phyloP scores from a whole-genome alignment of 37 sponge, comb jelly and placozoan species.

The Aphrocallistes beatrix region DNA sequence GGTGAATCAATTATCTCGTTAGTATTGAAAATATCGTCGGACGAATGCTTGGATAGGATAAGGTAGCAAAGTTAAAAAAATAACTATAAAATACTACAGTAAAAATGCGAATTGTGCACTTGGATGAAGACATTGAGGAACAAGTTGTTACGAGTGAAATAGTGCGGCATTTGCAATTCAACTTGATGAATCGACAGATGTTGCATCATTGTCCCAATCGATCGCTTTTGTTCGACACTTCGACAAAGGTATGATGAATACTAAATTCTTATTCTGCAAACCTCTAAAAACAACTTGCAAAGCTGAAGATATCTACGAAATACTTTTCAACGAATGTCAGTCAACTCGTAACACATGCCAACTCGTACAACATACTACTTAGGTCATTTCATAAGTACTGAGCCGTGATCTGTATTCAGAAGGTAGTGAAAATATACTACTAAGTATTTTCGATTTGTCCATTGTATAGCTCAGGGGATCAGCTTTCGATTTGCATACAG shows the following conservation, averaged over 20 bases:
- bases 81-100: background rate
- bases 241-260: background rate
- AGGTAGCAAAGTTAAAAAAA: background rate
- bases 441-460: too few species aligned
- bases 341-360: too few species aligned
- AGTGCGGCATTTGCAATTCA: background rate
- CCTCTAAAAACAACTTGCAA: background rate
- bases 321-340: background rate
- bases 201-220: background rate
- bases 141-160: background rate
- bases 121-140: background rate
- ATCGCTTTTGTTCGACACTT: background rate
- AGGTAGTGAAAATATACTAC: too few species aligned
- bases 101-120: background rate
- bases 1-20: too few species aligned
- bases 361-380: too few species aligned
- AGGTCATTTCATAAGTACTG: too few species aligned
- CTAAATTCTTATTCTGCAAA: background rate
- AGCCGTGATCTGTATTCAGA: too few species aligned
- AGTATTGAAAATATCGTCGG: background rate
- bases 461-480: too few species aligned
- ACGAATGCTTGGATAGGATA: background rate
- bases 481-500: too few species aligned
- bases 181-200: constrained; percentile 13
- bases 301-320: background rate